Base-by-base conservation (phyloP, 2,113 vertebrate species). In the Shinisaurus crocodilurus region DNA sequence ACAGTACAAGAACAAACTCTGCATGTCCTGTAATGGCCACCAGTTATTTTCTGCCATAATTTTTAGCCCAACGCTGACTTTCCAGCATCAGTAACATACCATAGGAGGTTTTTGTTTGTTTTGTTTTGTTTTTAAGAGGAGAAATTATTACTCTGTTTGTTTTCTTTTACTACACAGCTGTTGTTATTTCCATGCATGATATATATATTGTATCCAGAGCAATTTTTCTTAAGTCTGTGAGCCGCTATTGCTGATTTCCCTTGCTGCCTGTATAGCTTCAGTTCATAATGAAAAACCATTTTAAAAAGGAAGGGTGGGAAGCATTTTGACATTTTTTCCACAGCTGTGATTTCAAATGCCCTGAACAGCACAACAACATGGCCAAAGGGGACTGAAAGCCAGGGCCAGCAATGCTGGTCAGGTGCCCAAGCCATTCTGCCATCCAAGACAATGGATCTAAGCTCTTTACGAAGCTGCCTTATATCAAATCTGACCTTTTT, bases 261-360 rank as follows among this genome's bases (percentile, higher is more conserved):
- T 92, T 94, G 93, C 94, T 81, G 91, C 93, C 93, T 93, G 93
- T 95, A 95, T 95, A 94, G 87, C 75, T 95, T 86, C 79, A 88
- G 88, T 18, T 0, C 91, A 75, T 92, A 93, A 89, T 93, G 90
- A 95, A 93, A 94, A 92, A 82, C 10, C 57, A 83, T 65, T 83
- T 65, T 54, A 25, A 63, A 91, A 80, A 7, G 88, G 76, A 94
- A 81, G 34, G 92, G 81, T 25, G 29, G 91, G 93, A 96, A 96
- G 18, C 45, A 77, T 86, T 86, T 93, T 95, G 95, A 95, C 96
- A 80, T 70, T 95, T 96, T n/a, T 84, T 94, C 93, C 92, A 93
- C 82, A 81, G 96, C 92, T 93, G 74, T 91, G 91, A 95, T 93
- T 96, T 93, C 96, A 95, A 96, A 76, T 82, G 88, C 95, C 88